Evolutionary conservation across 1,140 invertebrate genomes (phyloP).

Genomic region (Hetaerina americana): DNA sequence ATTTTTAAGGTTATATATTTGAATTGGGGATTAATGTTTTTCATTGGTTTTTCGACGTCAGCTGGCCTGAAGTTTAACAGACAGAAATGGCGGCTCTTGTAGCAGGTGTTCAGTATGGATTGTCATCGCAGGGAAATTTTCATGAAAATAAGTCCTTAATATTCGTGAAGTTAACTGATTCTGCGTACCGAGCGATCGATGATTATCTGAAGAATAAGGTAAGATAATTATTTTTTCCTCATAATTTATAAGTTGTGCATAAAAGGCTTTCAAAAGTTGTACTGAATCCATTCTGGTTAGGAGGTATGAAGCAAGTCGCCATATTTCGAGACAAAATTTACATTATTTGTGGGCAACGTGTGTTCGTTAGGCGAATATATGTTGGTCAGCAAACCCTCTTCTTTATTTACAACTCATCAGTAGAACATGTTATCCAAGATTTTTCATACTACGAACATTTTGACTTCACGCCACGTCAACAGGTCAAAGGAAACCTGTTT

Average conservation of each 20-base stretch:
- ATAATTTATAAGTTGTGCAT: constrained; percentile 17
- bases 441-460: not conserved
- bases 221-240: constrained; percentile 31
- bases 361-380: no score
- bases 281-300: not conserved
- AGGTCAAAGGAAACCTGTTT: not conserved
- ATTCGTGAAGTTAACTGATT: constrained; percentile 91
- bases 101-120: constrained; percentile 88
- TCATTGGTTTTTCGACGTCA: not conserved
- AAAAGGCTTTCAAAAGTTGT: not conserved
- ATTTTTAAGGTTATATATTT: no score
- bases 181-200: constrained; percentile 77
- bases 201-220: constrained; percentile 76
- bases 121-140: constrained; percentile 75
- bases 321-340: no score
- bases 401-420: no score
- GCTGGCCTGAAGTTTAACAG: constrained; percentile 17
- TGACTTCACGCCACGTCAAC: not conserved
- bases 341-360: no score
- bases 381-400: no score
- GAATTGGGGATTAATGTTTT: not conserved
- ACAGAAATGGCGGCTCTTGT: constrained; percentile 84
- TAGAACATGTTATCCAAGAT: not conserved
- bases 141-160: constrained; percentile 78
- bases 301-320: constrained; percentile 6